A percentile compares a stretch with the other conserved stretches of the same genome.
phyloP scores from a whole-genome alignment of 2,797 vertebrate genomes.

The Parotocinclus haroldoi region DNA sequence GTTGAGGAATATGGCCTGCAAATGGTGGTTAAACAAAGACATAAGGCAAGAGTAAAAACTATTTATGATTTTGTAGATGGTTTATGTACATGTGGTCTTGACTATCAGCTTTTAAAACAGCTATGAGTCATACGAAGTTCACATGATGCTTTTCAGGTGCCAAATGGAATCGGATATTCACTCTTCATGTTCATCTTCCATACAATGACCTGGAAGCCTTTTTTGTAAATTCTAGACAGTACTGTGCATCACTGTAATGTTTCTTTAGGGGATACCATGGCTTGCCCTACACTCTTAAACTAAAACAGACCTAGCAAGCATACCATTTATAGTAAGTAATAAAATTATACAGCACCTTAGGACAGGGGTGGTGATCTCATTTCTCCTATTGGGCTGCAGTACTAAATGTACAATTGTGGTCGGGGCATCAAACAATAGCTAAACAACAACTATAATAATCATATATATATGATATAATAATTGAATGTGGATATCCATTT shows the following conservation, averaged over 20 bases:
- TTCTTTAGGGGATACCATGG: slow-evolving; percentile 15
- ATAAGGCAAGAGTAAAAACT: background rate
- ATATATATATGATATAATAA: too few species aligned
- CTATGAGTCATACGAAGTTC: background rate
- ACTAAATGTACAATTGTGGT: too few species aligned
- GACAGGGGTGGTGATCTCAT: too few species aligned
- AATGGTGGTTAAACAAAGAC: slow-evolving; percentile 12
- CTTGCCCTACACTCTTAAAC: slow-evolving; percentile 12
- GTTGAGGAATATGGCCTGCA: slow-evolving; percentile 18
- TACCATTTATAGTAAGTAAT: slow-evolving; percentile 22
- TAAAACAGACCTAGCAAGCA: slow-evolving; percentile 25
- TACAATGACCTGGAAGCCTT: background rate
- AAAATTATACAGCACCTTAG: too few species aligned
- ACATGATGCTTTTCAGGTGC: background rate
- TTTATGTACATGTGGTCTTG: slow-evolving; percentile 7
- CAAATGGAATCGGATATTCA: background rate
- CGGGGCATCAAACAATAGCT: too few species aligned
- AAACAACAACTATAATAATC: too few species aligned
- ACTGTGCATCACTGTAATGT: slow-evolving; percentile 15
- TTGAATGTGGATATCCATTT: too few species aligned
- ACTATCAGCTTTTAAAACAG: background rate
- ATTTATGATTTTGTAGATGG: background rate
- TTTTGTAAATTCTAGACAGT: background rate
- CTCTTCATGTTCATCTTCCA: background rate
- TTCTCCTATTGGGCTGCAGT: too few species aligned